Evolutionary conservation across 2,113 vertebrate species (phyloP), one percentile per base, ranked within the genome.

Genomic region (Meles meles): DNA sequence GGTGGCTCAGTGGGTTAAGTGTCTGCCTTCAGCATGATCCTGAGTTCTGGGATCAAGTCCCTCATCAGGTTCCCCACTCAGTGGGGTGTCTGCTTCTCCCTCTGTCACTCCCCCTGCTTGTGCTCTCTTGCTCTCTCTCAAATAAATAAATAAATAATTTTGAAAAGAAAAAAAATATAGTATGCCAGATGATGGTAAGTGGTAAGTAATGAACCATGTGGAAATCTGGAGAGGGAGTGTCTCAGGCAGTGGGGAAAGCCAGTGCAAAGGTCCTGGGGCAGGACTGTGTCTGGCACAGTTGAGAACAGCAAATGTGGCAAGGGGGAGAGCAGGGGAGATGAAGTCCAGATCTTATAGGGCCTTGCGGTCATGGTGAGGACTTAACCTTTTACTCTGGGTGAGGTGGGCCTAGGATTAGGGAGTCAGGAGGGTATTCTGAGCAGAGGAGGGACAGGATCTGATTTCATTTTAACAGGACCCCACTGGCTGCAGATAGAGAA

Each of bases 151-250:
- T 59, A 25, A 52, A 52, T 52, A 52, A 52, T 57, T 57, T 57
- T 44, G 6, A 59, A 57, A 57, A 57, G 21, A 57, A 57, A 59
- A 61, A 59, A 89, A 72, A 25, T 4, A 1, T 7, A 1, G 12
- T 42, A 0, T 29, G 17, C 34, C 39, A 39, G 57, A 29, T 57
- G 69, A 17, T 29, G 42, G 9, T 6, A 34, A 39, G 37, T 31
- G 44, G 3, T 44, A 20, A 2, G 10, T 31, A 34, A 71, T 1
- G 5, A 49, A 52, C 42, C 76, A 10, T 0, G 1, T 25, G 39
- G 55, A 3, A 18, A 47, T 87, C 25, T 82, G 67, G 71, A 44
- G 27, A 72, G 29, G 2, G 52, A 37, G n/a, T 6, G 21, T 39
- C 47, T 20, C 83, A 42, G 92, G 61, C 25, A 49, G 67, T 23